Evolutionary conservation across 2,113 vertebrate species (phyloP), one percentile per base, ranked within the genome.

Genomic region (Chamaea fasciata): DNA sequence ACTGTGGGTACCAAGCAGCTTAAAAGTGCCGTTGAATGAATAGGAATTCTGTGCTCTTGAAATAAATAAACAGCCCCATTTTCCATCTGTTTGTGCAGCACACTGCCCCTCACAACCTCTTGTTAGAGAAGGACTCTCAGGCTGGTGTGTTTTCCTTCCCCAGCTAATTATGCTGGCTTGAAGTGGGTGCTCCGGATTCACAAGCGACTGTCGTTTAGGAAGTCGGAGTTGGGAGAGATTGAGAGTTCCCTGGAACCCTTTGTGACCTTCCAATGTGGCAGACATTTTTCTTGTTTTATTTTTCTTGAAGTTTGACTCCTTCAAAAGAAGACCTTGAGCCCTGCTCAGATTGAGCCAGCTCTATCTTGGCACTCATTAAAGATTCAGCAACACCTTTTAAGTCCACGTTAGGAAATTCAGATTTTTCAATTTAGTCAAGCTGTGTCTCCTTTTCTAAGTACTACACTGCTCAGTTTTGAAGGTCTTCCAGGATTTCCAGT

Each of bases 241-340:
- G 60, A 55, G 75, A 35, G 62, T 76, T 96, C 87, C 67, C 33
- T 41, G 83, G 87, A 87, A 78, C 90, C 79, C 55, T 88, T 69
- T 41, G 67, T 92, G 97, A 98, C 98, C 98, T 97, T 97, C 97
- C 87, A 96, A 96, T 81, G 94, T 88, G 91, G 92, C 87, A 95
- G 96, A 76, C 50, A 11, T 69, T 90, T 91, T 96, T 89, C 81
- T 87, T 89, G 17, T 33, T 74, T 92, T 57, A 37, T 24, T 44
- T 64, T 71, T 59, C 39, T 71, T 80, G 57, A 95, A 96, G 91
- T 92, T 94, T 88, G 57, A 47, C 44, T 73, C 90, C 96, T 97
- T 97, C 95, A 97, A 95, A 97, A 91, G 87, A 26, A 93, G 94
- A 92, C 96, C 96, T 85, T 89, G 77, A 88, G 88, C 95, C 93